Base-by-base conservation (phyloP, 2,888 invertebrate genomes). In the Alcis repandata region DNA sequence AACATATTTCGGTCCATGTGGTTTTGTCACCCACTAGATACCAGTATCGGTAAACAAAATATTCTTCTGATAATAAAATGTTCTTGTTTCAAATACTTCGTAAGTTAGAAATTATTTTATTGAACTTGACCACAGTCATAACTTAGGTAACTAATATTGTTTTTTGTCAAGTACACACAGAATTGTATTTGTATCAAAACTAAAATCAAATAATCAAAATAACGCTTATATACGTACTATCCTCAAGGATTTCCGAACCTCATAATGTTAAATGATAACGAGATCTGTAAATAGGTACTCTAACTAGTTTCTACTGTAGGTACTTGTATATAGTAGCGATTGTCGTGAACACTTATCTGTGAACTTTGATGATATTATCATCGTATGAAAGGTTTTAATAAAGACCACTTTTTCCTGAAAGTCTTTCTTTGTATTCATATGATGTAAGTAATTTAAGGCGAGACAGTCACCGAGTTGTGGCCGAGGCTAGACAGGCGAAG, bases 391-490 rank as follows among this genome's bases (percentile, higher is more conserved):
- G 87, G 86, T 88, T 90, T 89, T 84, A 91, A 85, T 90, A 90
- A 90, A 90, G 83, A 85, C 86, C 86, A 86, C 84, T 89, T 88
- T 71, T 90, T 87, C 87, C 84, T 83, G 85, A 80, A 75, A 13
- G 1, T 19, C 8, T 56, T 53, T 58, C 76, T 84, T 78, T 82
- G 52, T 79, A 81, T 62, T 40, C 7, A n/a, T n/a, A 13, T n/a
- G n/a, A n/a, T n/a, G n/a, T n/a, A n/a, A n/a, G n/a, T n/a, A n/a
- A n/a, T n/a, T n/a, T n/a, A n/a, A n/a, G n/a, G n/a, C n/a, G n/a
- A n/a, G n/a, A n/a, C n/a, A n/a, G n/a, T n/a, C n/a, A n/a, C n/a
- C n/a, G n/a, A n/a, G n/a, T n/a, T n/a, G n/a, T n/a, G n/a, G n/a
- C n/a, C n/a, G n/a, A n/a, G n/a, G n/a, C n/a, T n/a, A n/a, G n/a